phyloP scores from a whole-genome alignment of 2,113 vertebrate species.

The Callospermophilus lateralis region DNA sequence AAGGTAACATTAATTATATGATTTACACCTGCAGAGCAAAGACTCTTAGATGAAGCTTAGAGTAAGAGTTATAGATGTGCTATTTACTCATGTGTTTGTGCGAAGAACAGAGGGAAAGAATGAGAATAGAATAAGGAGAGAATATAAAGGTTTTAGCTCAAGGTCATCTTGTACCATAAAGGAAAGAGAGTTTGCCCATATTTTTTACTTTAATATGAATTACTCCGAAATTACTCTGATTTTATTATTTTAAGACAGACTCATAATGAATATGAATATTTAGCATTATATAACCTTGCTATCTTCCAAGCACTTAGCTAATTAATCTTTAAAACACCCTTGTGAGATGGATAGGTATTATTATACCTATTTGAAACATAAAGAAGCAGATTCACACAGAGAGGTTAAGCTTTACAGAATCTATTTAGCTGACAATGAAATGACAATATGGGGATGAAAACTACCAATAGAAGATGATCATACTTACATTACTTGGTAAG shows the following conservation, averaged over 20 bases:
- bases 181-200: neutral
- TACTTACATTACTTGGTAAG: neutral
- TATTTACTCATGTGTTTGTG: neutral
- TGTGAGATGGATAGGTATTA: constrained; percentile 53
- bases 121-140: accelerated
- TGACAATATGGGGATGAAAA: neutral
- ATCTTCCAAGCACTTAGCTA: constrained; percentile 33
- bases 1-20: constrained; percentile 31
- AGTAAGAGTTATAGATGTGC: neutral
- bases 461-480: neutral
- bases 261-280: constrained; percentile 60
- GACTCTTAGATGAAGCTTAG: constrained; percentile 14
- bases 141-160: neutral
- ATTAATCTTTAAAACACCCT: constrained; percentile 70
- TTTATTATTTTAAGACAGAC: constrained; percentile 70
- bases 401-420: constrained; percentile 51
- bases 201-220: constrained; percentile 23
- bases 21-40: constrained; percentile 67
- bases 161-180: neutral
- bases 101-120: neutral
- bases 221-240: neutral
- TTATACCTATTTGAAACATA: constrained; percentile 48
- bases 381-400: constrained; percentile 32
- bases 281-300: constrained; percentile 50
- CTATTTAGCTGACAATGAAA: neutral